Conservation (phyloP, 2,888 invertebrate species). For the Uropetala carovei region DNA sequence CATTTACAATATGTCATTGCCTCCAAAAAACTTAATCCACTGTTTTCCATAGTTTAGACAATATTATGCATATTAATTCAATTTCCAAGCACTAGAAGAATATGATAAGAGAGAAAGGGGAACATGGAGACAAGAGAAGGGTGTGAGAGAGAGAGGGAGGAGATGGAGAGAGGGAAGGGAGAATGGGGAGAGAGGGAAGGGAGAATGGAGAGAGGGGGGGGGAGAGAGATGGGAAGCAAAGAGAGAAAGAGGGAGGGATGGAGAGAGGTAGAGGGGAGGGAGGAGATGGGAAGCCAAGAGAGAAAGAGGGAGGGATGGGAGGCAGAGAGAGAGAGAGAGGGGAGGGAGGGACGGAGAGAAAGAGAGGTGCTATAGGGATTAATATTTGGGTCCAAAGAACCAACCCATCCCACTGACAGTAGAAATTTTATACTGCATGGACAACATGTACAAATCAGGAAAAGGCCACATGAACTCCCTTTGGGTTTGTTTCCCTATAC, state of each 20-base stretch:
- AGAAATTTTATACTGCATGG: background rate
- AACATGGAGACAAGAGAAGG: too few relatives aligned
- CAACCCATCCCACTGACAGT: constrained; percentile 12
- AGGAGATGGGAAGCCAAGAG: background rate
- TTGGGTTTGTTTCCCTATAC: background rate
- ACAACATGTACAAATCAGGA: background rate
- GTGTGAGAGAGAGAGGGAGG: background rate
- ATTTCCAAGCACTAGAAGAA: too few relatives aligned
- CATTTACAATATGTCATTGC: too few relatives aligned
- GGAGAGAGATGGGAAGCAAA: background rate
- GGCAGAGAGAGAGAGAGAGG: too few relatives aligned
- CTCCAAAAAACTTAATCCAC: too few relatives aligned
- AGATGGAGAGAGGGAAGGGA: too few relatives aligned
- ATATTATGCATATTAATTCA: too few relatives aligned
- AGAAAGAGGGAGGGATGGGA: background rate
- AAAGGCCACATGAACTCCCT: background rate
- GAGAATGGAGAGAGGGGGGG: too few relatives aligned
- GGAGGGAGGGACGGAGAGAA: background rate
- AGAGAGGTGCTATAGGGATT: background rate
- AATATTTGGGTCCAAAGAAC: background rate
- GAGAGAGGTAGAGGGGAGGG: too few relatives aligned
- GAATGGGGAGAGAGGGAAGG: background rate
- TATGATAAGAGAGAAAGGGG: too few relatives aligned
- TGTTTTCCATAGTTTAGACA: too few relatives aligned
- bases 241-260: too few relatives aligned